Evolutionary conservation across 1,140 invertebrate genomes (phyloP).

Genomic region (Drosophila nebulosa): DNA sequence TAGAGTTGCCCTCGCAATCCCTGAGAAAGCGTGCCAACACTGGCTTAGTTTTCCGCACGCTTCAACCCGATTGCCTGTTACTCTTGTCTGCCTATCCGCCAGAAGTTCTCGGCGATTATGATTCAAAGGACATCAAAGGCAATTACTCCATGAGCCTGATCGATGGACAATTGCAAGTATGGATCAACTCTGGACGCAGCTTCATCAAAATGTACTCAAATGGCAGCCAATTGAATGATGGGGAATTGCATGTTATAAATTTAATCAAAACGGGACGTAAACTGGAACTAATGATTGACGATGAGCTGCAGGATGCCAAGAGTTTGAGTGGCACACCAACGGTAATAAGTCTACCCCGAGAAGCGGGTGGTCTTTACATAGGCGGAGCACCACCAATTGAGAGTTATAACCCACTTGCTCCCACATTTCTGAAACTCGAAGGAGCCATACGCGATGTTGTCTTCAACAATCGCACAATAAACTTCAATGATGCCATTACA

Average conservation of each 20-base stretch:
- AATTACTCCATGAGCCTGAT: constrained; percentile 87
- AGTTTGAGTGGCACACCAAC: constrained; percentile 82
- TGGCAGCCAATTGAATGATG: constrained; percentile 84
- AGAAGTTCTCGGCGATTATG: constrained; percentile 81
- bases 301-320: constrained; percentile 83
- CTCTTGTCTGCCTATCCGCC: constrained; percentile 87
- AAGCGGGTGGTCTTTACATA: constrained; percentile 81
- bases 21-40: constrained; percentile 86
- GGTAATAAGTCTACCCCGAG: constrained; percentile 82
- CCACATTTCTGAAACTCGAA: constrained; percentile 84
- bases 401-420: constrained; percentile 63
- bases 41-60: constrained; percentile 90
- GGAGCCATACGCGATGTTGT: constrained; percentile 91
- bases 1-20: constrained; percentile 87
- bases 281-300: constrained; percentile 87
- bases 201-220: constrained; percentile 85
- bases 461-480: constrained; percentile 87
- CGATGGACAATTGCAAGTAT: constrained; percentile 85
- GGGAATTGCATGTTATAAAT: constrained; percentile 84
- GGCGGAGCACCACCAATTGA: constrained; percentile 77
- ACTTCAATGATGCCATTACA: constrained; percentile 85
- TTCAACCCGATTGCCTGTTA: constrained; percentile 86
- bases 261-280: constrained; percentile 82
- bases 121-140: constrained; percentile 81
- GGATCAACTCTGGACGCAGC: constrained; percentile 85